A percentile compares a stretch with the other conserved stretches of the same genome.
Conservation (phyloP, 2,888 invertebrate species). For the Rhabditoides inermis region DNA sequence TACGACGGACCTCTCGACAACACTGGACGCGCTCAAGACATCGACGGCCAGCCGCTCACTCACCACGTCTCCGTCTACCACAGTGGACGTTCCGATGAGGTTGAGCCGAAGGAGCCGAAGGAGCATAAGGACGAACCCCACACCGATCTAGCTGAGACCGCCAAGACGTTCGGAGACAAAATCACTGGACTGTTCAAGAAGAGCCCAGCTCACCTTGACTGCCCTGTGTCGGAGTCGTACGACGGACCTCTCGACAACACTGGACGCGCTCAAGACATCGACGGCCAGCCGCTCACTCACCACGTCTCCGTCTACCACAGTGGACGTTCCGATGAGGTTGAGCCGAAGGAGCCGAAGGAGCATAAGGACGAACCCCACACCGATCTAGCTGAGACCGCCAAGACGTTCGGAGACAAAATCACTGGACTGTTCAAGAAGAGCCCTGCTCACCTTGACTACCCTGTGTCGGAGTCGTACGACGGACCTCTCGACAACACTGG, state of each 20-base stretch:
- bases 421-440: conserved; percentile 22
- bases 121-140: conserved; percentile 9
- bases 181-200: conserved; percentile 9
- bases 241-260: conserved; percentile 14
- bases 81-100: conserved; percentile 11
- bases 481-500: conserved; percentile 25
- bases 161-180: no score
- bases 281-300: conserved; percentile 16
- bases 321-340: conserved; percentile 13
- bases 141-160: no score
- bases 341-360: no score
- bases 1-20: conserved; percentile 22
- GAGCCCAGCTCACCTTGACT: conserved; percentile 12
- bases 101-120: conserved; percentile 11
- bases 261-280: conserved; percentile 7
- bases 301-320: conserved; percentile 21
- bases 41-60: conserved; percentile 15
- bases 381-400: no score
- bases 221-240: conserved; percentile 15
- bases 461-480: conserved; percentile 16
- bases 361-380: no score
- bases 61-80: conserved; percentile 14
- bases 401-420: conserved; percentile 15
- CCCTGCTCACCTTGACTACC: conserved; percentile 21
- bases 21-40: conserved; percentile 8